Evolutionary conservation across 2,797 vertebrate species (phyloP).

Genomic region (Microctenopoma lineatum): DNA sequence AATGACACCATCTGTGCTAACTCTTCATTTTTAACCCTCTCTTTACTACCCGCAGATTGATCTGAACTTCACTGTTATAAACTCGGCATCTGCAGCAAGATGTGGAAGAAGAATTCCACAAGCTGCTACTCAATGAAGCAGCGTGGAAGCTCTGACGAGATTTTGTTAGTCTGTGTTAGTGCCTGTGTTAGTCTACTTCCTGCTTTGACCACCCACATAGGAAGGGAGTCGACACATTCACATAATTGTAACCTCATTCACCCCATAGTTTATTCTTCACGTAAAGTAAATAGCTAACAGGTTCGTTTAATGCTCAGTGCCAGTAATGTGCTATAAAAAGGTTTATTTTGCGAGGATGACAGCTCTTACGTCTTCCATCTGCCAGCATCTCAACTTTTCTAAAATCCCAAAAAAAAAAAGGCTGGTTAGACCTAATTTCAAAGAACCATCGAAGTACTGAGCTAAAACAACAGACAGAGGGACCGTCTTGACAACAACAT

Average conservation of each 20-base stretch:
- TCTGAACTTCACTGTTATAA: slow-evolving; percentile 26
- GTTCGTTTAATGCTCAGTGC: slow-evolving; percentile 15
- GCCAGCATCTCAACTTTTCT: slow-evolving; percentile 1
- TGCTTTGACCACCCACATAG: slow-evolving; percentile 68
- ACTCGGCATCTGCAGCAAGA: slow-evolving; percentile 61
- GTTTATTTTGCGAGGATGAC: background rate
- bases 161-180: slow-evolving; percentile 52
- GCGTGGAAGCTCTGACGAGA: slow-evolving; percentile 76
- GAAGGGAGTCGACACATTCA: slow-evolving; percentile 47
- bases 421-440: background rate
- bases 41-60: slow-evolving; percentile 31
- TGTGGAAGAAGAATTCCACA: slow-evolving; percentile 63
- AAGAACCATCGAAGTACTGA: too few relatives aligned
- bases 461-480: too few relatives aligned
- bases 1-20: slow-evolving; percentile 32
- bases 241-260: slow-evolving; percentile 38
- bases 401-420: background rate
- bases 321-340: slow-evolving; percentile 9
- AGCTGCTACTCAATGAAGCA: slow-evolving; percentile 81
- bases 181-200: slow-evolving; percentile 59
- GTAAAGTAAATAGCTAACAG: slow-evolving; percentile 48
- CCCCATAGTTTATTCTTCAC: slow-evolving; percentile 40
- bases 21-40: slow-evolving; percentile 10
- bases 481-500: background rate
- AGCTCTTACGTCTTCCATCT: slow-evolving; percentile 14